Conservation (phyloP, 2,113 vertebrate genomes). For the Daphoenositta chrysoptera region DNA sequence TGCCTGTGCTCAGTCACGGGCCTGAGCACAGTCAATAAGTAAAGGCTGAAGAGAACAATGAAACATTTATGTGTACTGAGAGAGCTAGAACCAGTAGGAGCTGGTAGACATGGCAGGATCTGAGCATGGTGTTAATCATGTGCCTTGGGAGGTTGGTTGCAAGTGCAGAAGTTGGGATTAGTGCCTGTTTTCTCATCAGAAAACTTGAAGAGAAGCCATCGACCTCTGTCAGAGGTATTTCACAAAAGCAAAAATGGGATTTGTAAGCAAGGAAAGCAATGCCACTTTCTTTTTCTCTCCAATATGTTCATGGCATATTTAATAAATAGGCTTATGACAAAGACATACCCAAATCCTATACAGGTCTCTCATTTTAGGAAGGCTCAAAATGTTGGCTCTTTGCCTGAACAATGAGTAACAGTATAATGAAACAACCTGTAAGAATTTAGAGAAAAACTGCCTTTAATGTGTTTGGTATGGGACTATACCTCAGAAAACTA, state of each 20-base stretch:
- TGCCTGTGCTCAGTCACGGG: not conserved
- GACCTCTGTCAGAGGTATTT: not conserved
- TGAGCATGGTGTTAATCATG: constrained; percentile 24
- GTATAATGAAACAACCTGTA: not conserved
- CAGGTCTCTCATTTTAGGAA: not conserved
- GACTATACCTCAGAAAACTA: not conserved
- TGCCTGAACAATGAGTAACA: not conserved
- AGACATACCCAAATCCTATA: not conserved
- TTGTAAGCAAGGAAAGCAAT: not conserved
- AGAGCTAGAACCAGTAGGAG: not conserved
- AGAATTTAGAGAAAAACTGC: not conserved
- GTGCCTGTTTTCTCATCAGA: not conserved
- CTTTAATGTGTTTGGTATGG: not conserved
- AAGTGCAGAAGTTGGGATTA: constrained; percentile 9
- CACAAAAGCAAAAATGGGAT: not conserved
- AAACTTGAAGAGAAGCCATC: not conserved
- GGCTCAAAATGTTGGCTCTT: not conserved
- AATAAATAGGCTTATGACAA: not conserved
- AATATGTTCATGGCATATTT: not conserved
- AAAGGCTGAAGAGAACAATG: not conserved
- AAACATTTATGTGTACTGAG: not conserved
- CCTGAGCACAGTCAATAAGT: not conserved
- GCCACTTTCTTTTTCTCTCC: not conserved
- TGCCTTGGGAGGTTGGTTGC: not conserved
- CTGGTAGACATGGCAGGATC: constrained; percentile 5